phyloP scores from a whole-genome alignment of 1,140 invertebrate species.

The Sarcophaga bullata region DNA sequence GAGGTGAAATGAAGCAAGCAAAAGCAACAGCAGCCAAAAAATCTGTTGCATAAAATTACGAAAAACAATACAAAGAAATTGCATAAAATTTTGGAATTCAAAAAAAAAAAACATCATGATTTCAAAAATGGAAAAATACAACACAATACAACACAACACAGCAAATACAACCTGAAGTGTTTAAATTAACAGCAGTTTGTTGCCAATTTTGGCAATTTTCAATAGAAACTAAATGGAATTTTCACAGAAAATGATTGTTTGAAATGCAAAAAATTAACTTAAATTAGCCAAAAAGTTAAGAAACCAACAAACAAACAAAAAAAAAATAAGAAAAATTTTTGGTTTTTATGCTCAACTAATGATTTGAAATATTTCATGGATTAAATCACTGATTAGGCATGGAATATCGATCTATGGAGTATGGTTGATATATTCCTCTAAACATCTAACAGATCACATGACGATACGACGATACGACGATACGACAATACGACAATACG shows the following conservation, averaged over 20 bases:
- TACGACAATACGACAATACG: too few species aligned
- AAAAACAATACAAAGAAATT: not conserved
- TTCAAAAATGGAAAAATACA: too few species aligned
- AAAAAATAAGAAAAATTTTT: too few species aligned
- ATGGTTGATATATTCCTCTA: too few species aligned
- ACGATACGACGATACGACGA: too few species aligned
- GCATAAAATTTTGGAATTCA: not conserved
- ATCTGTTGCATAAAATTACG: not conserved
- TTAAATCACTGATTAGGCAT: too few species aligned
- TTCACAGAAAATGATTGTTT: not conserved
- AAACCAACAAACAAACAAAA: too few species aligned
- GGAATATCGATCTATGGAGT: too few species aligned
- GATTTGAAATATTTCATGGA: too few species aligned
- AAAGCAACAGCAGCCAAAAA: not conserved
- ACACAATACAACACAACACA: not conserved
- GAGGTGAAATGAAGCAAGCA: not conserved
- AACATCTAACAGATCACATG: too few species aligned
- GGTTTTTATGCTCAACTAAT: too few species aligned
- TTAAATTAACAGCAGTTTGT: conserved; percentile 10
- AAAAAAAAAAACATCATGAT: too few species aligned
- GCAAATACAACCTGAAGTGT: not conserved
- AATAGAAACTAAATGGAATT: not conserved
- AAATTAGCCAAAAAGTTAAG: not conserved
- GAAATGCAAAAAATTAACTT: not conserved
- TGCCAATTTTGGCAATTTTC: not conserved